Percentiles rank a stretch among this genome's conserved stretches.
Evolutionary conservation across 2,888 invertebrate genomes (phyloP).

Genomic region (Physocephala rufipes): DNA sequence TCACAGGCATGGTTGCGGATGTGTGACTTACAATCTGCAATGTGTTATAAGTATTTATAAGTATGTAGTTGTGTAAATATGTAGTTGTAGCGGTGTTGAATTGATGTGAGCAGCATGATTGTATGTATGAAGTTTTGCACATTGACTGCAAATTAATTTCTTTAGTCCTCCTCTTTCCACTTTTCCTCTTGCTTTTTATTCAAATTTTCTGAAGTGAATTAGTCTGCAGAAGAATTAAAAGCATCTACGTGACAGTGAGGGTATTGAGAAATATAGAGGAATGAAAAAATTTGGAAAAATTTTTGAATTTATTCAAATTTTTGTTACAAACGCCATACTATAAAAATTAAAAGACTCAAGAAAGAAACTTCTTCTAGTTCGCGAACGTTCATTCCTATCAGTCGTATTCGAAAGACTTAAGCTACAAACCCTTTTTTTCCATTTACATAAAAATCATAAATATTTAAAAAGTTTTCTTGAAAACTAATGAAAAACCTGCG

Average conservation of each 20-base stretch:
- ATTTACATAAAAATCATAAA: not conserved
- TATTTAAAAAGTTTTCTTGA: no score
- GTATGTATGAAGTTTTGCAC: slow-evolving; percentile 9
- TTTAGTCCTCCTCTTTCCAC: not conserved
- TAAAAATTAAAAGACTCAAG: not conserved
- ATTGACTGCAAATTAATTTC: slow-evolving; percentile 1
- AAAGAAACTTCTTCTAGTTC: not conserved
- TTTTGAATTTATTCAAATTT: not conserved
- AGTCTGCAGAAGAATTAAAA: not conserved
- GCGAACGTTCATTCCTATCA: no score
- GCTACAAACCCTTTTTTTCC: slow-evolving; percentile 1
- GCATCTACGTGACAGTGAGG: not conserved
- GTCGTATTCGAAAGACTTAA: slow-evolving; percentile 24
- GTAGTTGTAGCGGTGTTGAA: not conserved
- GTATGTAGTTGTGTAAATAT: slow-evolving; percentile 5
- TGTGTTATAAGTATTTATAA: no score
- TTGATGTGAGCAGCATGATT: not conserved
- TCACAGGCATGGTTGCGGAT: slow-evolving; percentile 4
- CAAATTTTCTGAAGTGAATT: not conserved
- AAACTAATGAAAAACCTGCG: no score
- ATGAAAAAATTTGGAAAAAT: not conserved
- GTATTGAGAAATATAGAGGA: not conserved
- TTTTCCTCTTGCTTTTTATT: not conserved
- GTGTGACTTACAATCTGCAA: slow-evolving; percentile 7
- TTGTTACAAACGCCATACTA: not conserved